These are phyloP conservation scores for Lepidochitona cinerea DNA, from an alignment of 2,888 invertebrate genomes.

Conservation along the genomic window DNA sequence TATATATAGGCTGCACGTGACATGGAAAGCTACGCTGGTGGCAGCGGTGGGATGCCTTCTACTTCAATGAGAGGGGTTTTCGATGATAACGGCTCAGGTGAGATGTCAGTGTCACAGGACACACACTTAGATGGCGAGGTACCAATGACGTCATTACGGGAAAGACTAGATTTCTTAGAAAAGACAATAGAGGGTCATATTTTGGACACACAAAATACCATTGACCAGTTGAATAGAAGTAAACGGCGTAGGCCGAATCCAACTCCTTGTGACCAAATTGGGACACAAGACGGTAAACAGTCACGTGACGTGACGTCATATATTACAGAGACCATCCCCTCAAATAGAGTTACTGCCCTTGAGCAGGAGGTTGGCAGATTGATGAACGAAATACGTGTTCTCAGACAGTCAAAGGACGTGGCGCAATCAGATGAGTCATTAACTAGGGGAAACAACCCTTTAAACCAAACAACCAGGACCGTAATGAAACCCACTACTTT, in stretches of 20 bases:
- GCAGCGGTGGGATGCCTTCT: not conserved
- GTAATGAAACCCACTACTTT: not conserved
- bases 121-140: not conserved
- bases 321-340: too few species aligned
- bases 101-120: not conserved
- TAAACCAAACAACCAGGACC: not conserved
- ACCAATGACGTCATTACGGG: not conserved
- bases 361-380: too few species aligned
- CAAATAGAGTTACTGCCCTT: too few species aligned
- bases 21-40: not conserved
- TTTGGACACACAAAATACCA: not conserved
- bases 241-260: not conserved
- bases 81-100: not conserved
- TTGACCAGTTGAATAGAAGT: not conserved
- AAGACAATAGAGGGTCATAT: not conserved
- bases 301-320: too few species aligned
- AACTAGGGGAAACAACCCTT: not conserved
- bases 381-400: too few species aligned
- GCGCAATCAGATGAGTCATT: not conserved
- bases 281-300: too few species aligned
- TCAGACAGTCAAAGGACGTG: too few species aligned
- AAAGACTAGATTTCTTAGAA: not conserved
- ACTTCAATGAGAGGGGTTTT: not conserved
- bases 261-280: too few species aligned
- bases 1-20: not conserved